These are phyloP conservation scores for Trachelus tabidus DNA, from an alignment of 2,888 invertebrate genomes.

Conservation along the genomic window DNA sequence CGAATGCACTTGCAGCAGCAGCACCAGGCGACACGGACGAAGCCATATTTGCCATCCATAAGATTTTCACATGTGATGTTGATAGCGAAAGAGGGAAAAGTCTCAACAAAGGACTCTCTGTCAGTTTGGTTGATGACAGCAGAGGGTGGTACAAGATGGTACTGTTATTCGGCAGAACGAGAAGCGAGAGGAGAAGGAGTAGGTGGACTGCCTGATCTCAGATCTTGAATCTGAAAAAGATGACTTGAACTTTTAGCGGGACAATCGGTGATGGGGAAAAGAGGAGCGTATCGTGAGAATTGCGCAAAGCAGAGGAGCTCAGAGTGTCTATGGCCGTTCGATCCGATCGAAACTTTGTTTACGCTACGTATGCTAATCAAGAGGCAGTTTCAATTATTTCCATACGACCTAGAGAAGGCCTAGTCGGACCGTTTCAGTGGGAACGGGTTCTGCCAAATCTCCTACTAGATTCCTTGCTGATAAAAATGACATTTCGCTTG, in stretches of 20 bases:
- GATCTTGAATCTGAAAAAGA: background rate
- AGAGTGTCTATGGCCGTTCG: background rate
- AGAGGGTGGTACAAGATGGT: background rate
- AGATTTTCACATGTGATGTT: background rate
- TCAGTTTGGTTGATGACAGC: background rate
- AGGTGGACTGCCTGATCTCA: background rate
- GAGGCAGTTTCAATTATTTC: slow-evolving; percentile 7
- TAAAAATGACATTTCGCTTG: slow-evolving; percentile 3
- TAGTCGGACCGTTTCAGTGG: background rate
- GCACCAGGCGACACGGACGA: background rate
- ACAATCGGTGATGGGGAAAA: background rate
- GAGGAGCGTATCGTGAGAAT: background rate
- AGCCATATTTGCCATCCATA: background rate
- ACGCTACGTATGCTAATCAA: slow-evolving; percentile 45
- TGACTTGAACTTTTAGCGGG: background rate
- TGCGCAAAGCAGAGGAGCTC: background rate
- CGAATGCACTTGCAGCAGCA: background rate
- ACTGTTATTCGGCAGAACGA: no score
- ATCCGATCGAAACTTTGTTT: slow-evolving; percentile 29
- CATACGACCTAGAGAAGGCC: slow-evolving; percentile 39
- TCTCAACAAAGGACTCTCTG: background rate
- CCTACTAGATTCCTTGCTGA: background rate
- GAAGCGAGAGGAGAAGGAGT: background rate
- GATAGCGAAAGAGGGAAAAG: background rate
- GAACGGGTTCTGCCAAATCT: slow-evolving; percentile 18